Evolutionary conservation across 2,113 vertebrate genomes (phyloP), one percentile per base, ranked within the genome.

Genomic region (Odontophorus gujanensis): DNA sequence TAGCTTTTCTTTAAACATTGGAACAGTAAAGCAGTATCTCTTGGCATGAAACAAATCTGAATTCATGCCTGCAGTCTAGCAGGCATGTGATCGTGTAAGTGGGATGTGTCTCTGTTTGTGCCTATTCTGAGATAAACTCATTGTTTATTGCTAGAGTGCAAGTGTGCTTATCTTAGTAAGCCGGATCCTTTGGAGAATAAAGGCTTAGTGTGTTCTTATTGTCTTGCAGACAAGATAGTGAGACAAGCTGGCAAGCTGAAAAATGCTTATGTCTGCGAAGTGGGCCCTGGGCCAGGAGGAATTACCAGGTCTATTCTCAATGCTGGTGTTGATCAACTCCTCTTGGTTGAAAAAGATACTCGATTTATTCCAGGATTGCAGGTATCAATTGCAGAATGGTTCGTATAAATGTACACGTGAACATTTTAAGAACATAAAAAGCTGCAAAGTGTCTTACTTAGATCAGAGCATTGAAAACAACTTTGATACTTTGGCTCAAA

Each of bases 201-300:
- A 92, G 89, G 18, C 72, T 71, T 48, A 78, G 8, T 83, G 36
- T 96, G 38, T 82, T 89, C 81, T 95, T 93, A 87, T 53, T 96
- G 63, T 93, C 76, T 96, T 97, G 59, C 97, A 99, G 99, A 99
- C 97, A 99, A 99, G 97, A 98, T 99, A 89, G 98, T 99, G 53
- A 98, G 97, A 81, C 98, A 99, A 85, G 98, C 99, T 32, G 99
- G 99, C 0, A 89, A 83, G 87, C 97, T 99, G 93, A 98, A 90
- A 92, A 93, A 98, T 55, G 97, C 98, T 24, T 92, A 98, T 25
- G 99, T 99, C 55, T 99, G 99, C 4, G 99, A 99, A 95, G 99
- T 99, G 83, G 99, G 99, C 30, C 99, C 99, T 1, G 99, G 99
- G 32, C 99, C 99, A 1, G 99, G 99, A 15, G 99, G 99, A 42